Evolutionary conservation across 2,888 invertebrate species (phyloP).

Genomic region (Microplitis manilae): DNA sequence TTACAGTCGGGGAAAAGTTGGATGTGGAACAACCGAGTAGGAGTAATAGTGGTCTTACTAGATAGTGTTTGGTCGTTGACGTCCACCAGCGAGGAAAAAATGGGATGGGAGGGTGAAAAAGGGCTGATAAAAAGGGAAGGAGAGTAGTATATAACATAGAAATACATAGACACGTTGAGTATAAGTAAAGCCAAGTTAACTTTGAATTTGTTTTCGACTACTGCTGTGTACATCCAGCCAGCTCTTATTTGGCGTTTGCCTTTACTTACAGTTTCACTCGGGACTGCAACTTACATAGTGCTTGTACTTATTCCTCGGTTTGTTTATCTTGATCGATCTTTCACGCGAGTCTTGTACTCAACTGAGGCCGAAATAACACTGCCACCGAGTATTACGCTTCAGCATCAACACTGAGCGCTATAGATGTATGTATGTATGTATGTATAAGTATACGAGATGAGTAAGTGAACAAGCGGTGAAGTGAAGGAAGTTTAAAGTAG

Average conservation of each 20-base stretch:
- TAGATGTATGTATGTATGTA: not conserved
- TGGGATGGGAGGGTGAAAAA: not conserved
- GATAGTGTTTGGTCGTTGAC: conserved; percentile 26
- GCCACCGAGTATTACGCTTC: conserved; percentile 9
- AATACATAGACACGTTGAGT: conserved; percentile 1
- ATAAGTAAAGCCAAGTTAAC: not conserved
- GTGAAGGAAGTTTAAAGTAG: conserved; percentile 19
- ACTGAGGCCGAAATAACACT: not conserved
- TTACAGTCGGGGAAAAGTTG: conserved; percentile 27
- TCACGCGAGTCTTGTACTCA: conserved; percentile 18
- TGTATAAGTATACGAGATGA: conserved; percentile 14
- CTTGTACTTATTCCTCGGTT: conserved; percentile 33
- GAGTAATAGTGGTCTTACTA: conserved; percentile 28
- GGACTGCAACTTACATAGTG: too few species aligned
- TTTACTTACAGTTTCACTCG: conserved; percentile 19
- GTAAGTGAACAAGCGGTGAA: conserved; percentile 24
- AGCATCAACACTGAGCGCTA: not conserved
- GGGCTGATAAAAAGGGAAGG: not conserved
- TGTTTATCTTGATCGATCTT: conserved; percentile 43
- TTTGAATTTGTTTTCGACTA: not conserved
- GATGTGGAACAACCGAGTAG: conserved; percentile 20
- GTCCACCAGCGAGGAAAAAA: not conserved
- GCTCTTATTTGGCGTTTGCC: conserved; percentile 27
- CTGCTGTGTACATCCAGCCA: not conserved
- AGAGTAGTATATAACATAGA: conserved; percentile 6